phyloP scores from a whole-genome alignment of 2,888 invertebrate species.

The Holacanthella duospinosa region DNA sequence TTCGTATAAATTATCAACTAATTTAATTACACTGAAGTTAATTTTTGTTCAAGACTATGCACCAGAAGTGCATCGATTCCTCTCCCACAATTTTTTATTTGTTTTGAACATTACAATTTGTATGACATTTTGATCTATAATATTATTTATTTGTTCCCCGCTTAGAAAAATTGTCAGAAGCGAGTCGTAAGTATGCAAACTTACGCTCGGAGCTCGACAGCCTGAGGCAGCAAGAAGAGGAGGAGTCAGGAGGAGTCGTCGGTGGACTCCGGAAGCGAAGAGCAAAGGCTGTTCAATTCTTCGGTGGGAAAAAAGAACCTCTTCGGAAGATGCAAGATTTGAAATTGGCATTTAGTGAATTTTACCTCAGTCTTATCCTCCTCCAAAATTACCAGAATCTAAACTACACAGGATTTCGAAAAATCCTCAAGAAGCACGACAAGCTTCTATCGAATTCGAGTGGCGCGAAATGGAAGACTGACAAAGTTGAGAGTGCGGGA shows the following conservation, averaged over 20 bases:
- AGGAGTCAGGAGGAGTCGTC: constrained; percentile 34
- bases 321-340: constrained; percentile 79
- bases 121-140: no score
- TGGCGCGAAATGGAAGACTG: constrained; percentile 84
- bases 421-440: constrained; percentile 96
- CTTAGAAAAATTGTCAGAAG: constrained; percentile 93
- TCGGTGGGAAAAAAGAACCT: constrained; percentile 48
- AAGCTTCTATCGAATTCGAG: constrained; percentile 76
- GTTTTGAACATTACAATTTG: no score
- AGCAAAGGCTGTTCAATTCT: constrained; percentile 39
- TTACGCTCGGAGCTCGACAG: constrained; percentile 72
- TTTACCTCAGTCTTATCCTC: constrained; percentile 89
- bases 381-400: constrained; percentile 97
- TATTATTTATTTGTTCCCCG: constrained; percentile 6
- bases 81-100: no score
- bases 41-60: no score
- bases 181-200: constrained; percentile 83
- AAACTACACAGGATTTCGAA: constrained; percentile 94
- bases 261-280: constrained; percentile 38
- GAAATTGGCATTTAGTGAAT: constrained; percentile 96
- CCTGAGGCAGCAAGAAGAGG: constrained; percentile 40
- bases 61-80: no score
- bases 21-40: no score
- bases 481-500: constrained; percentile 83
- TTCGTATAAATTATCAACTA: no score